A percentile compares a stretch with the other conserved stretches of the same genome.
phyloP scores from a whole-genome alignment of 2,113 vertebrate genomes.

The Chiloscyllium plagiosum region DNA sequence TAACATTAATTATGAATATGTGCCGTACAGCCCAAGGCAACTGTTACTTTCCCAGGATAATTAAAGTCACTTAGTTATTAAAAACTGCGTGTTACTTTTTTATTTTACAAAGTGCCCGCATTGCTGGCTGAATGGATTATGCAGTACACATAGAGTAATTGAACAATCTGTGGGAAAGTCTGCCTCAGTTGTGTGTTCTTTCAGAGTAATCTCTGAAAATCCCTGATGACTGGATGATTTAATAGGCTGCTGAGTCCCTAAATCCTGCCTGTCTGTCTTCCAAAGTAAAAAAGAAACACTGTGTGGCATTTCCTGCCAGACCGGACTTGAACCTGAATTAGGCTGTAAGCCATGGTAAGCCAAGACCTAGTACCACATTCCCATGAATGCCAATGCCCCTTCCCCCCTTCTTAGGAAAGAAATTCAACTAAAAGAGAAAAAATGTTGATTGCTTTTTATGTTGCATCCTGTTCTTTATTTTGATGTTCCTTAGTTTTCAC shows the following conservation, averaged over 20 bases:
- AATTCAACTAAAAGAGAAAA: not conserved
- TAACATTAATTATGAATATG: constrained; percentile 87
- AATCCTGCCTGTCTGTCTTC: constrained; percentile 35
- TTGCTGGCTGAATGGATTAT: constrained; percentile 63
- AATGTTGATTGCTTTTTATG: constrained; percentile 3
- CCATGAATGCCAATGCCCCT: constrained; percentile 29
- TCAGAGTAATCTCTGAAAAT: constrained; percentile 59
- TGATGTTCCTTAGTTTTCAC: not conserved
- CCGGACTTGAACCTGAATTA: constrained; percentile 43
- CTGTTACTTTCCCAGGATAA: constrained; percentile 92
- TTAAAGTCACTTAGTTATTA: constrained; percentile 87
- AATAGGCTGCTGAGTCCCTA: constrained; percentile 44
- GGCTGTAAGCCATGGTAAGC: constrained; percentile 34
- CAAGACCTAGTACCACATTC: constrained; percentile 22
- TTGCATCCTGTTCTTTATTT: not conserved
- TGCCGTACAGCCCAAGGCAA: constrained; percentile 66
- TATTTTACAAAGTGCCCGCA: constrained; percentile 49
- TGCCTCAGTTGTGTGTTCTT: constrained; percentile 54
- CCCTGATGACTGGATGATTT: constrained; percentile 55
- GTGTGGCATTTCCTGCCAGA: constrained; percentile 45
- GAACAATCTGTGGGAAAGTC: constrained; percentile 66
- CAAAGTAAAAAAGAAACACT: constrained; percentile 33
- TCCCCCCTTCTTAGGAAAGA: not conserved
- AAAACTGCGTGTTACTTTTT: constrained; percentile 45
- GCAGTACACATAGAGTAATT: constrained; percentile 60